Base-by-base conservation (phyloP, 2,888 invertebrate genomes). In the Tetragonisca angustula region DNA sequence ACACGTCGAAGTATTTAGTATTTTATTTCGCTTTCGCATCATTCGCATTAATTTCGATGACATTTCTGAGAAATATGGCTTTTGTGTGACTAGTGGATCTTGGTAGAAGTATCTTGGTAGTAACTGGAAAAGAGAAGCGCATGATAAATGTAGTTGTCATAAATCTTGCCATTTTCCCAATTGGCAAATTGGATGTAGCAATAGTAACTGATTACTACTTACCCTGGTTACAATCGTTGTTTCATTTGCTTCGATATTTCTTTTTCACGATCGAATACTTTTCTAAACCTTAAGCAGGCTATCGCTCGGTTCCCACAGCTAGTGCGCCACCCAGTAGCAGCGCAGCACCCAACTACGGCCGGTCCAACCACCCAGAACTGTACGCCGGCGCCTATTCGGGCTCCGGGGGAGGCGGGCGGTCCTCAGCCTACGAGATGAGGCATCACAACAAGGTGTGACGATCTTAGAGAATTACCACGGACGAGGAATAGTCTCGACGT, bases 321-420 rank as follows among this genome's bases (percentile, higher is more conserved):
- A 93, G 93, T 93, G 95, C 91, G 95, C 96, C 95, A 89, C 95
- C 95, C 79, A 94, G 95, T 85, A 94, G 95, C 79, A 94, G 91
- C 50, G 81, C 95, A 43, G 95, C 95, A 73, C 95, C 95, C 91
- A 95, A 95, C 90, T 90, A 95, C 95, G 92, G 93, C 89, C 94
- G 94, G 86, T 93, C 95, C 93, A 95, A 94, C 90, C 95, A 95
- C 89, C 95, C 95, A 83, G 97, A 97, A 94, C 95, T 96, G 83
- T 97, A 97, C 95, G 97, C 97, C 87, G 96, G 96, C 91, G 97
- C 97, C 83, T 97, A 97, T 95, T 96, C 96, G 91, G 94, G 95
- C 89, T 92, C 94, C 89, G 92, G 92, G 84, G 92, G 92, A 92
- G 92, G 91, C 69, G 90, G 92, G 75, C 87, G 94, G 90, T 90